A percentile compares a stretch with the other conserved stretches of the same genome.
phyloP scores from a whole-genome alignment of 30 jellyfish, hydroid and myxozoan species.

The Aurelia sp. region DNA sequence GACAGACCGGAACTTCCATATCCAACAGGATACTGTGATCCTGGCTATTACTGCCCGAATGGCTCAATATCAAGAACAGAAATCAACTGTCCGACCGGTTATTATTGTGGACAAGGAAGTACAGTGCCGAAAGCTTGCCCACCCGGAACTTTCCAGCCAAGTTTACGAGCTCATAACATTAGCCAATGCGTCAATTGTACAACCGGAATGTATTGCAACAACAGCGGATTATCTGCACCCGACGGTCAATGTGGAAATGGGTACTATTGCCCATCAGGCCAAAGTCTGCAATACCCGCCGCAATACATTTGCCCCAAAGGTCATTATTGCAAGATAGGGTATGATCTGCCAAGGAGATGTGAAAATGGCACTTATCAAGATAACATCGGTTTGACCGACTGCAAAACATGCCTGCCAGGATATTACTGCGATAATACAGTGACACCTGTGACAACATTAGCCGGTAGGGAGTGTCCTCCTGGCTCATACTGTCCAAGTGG shows the following conservation, averaged over 20 bases:
- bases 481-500: slow-evolving; percentile 91
- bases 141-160: slow-evolving; percentile 79
- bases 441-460: slow-evolving; percentile 73
- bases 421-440: slow-evolving; percentile 92
- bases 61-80: slow-evolving; percentile 76
- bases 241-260: slow-evolving; percentile 79
- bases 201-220: slow-evolving; percentile 84
- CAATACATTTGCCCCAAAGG: slow-evolving; percentile 83
- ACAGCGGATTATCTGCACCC: slow-evolving; percentile 73
- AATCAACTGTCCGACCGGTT: slow-evolving; percentile 78
- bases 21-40: slow-evolving; percentile 81
- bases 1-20: slow-evolving; percentile 61
- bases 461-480: slow-evolving; percentile 81
- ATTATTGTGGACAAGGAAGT: slow-evolving; percentile 79
- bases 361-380: slow-evolving; percentile 93
- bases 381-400: slow-evolving; percentile 62
- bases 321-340: slow-evolving; percentile 87
- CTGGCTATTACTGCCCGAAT: slow-evolving; percentile 96
- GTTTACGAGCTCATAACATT: slow-evolving; percentile 53
- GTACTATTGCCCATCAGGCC: slow-evolving; percentile 94
- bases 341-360: slow-evolving; percentile 81
- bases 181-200: slow-evolving; percentile 85
- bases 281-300: slow-evolving; percentile 65
- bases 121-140: slow-evolving; percentile 82
- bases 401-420: slow-evolving; percentile 81